phyloP scores from a whole-genome alignment of 2,113 vertebrate genomes.

The Fulica atra region DNA sequence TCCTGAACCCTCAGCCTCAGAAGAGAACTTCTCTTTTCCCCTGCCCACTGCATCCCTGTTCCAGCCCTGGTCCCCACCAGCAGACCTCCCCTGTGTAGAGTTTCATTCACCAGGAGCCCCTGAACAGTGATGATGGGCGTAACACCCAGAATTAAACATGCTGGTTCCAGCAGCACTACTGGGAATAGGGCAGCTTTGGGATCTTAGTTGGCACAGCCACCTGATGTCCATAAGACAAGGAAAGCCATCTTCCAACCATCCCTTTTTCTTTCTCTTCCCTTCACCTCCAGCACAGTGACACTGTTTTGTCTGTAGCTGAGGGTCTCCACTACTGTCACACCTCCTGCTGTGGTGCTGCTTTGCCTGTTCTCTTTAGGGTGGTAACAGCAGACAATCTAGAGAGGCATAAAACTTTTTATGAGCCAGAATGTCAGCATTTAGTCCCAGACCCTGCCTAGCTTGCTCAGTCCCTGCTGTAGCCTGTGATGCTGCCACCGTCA shows the following conservation, averaged over 20 bases:
- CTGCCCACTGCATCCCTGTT: accelerated
- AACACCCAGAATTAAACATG: neutral
- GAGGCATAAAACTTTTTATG: too few relatives aligned
- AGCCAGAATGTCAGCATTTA: neutral
- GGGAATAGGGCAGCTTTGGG: neutral
- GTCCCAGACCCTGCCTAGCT: too few relatives aligned
- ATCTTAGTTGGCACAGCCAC: neutral
- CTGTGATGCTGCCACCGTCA: neutral
- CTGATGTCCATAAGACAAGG: neutral
- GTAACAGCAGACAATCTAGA: neutral
- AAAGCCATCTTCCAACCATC: neutral
- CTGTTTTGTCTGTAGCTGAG: neutral
- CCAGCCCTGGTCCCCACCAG: neutral
- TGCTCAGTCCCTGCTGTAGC: neutral
- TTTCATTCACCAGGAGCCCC: neutral
- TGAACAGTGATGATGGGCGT: neutral
- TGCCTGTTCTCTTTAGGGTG: too few relatives aligned
- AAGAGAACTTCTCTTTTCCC: neutral
- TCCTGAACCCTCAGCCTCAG: neutral
- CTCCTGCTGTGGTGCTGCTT: neutral
- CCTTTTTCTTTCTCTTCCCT: neutral
- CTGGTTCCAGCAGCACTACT: neutral
- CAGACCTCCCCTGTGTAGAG: neutral
- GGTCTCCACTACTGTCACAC: neutral
- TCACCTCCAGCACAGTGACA: neutral